Percentiles rank a stretch among this genome's conserved stretches.
Evolutionary conservation across 1,140 invertebrate species (phyloP).

Genomic region (Zaprionus camerounensis): DNA sequence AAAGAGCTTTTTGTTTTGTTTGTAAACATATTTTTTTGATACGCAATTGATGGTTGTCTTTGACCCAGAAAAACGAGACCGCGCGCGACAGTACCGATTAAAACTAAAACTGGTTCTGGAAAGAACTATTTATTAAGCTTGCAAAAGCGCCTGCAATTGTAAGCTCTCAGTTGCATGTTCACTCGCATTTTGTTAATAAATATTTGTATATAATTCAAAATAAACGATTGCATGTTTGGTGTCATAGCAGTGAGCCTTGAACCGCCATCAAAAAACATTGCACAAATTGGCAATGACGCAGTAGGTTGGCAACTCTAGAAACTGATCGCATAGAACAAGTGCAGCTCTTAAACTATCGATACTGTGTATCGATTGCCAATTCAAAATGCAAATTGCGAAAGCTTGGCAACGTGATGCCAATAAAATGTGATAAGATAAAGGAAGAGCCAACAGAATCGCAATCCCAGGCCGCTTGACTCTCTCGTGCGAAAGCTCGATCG

Average conservation of each 20-base stretch:
- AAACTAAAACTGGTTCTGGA: slow-evolving; percentile 36
- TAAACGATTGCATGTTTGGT: background rate
- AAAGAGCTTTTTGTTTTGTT: slow-evolving; percentile 38
- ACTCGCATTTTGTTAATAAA: background rate
- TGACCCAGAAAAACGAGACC: slow-evolving; percentile 44
- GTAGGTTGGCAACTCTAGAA: slow-evolving; percentile 6
- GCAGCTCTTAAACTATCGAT: slow-evolving; percentile 19
- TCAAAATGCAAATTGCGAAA: slow-evolving; percentile 5
- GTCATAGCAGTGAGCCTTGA: slow-evolving; percentile 30
- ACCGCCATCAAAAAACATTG: background rate
- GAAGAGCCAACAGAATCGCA: slow-evolving; percentile 18
- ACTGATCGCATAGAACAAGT: background rate
- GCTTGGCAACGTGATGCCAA: slow-evolving; percentile 6
- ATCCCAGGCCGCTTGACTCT: slow-evolving; percentile 15
- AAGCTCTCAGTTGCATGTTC: background rate
- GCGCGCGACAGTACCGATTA: background rate
- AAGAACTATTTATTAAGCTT: background rate
- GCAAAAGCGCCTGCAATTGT: background rate
- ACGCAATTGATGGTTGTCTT: slow-evolving; percentile 46
- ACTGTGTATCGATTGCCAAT: background rate
- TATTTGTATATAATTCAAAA: background rate
- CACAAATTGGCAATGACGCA: background rate
- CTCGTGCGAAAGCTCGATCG: slow-evolving; percentile 42
- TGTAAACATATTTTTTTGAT: slow-evolving; percentile 50
- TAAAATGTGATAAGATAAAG: slow-evolving; percentile 40